These are phyloP conservation scores for Otis tarda DNA, from an alignment of 2,113 vertebrate genomes.

Conservation along the genomic window DNA sequence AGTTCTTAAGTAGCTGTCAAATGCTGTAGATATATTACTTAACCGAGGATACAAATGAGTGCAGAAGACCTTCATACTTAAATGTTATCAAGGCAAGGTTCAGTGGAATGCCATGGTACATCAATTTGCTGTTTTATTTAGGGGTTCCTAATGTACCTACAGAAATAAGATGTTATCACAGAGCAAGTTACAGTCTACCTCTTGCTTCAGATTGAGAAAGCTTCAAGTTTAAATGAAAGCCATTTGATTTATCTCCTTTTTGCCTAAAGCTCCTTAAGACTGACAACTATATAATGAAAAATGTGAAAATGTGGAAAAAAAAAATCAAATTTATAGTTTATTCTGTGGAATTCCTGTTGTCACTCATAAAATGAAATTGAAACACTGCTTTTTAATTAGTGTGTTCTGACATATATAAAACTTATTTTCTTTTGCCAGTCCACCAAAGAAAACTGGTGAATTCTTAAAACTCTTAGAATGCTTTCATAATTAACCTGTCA, in stretches of 20 bases:
- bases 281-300: slow-evolving; percentile 39
- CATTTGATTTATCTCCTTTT: slow-evolving; percentile 35
- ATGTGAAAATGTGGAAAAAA: not conserved
- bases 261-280: slow-evolving; percentile 7
- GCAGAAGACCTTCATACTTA: not conserved
- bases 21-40: not conserved
- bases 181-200: not conserved
- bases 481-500: slow-evolving; percentile 51
- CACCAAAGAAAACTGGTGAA: not conserved
- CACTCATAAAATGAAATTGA: not conserved
- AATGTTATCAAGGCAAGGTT: not conserved
- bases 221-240: slow-evolving; percentile 23
- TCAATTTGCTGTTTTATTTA: slow-evolving; percentile 26
- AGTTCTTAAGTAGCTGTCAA: not conserved
- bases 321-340: not conserved
- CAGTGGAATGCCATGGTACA: not conserved
- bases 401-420: not conserved
- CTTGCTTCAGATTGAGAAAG: not conserved
- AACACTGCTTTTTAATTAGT: slow-evolving; percentile 5
- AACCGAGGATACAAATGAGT: not conserved
- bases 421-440: not conserved
- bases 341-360: not conserved
- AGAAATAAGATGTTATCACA: slow-evolving; percentile 4
- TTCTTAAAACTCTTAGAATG: slow-evolving; percentile 1
- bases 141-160: not conserved